Conservation (phyloP, 2,888 invertebrate genomes). For the Ganaspis brasiliensis region DNA sequence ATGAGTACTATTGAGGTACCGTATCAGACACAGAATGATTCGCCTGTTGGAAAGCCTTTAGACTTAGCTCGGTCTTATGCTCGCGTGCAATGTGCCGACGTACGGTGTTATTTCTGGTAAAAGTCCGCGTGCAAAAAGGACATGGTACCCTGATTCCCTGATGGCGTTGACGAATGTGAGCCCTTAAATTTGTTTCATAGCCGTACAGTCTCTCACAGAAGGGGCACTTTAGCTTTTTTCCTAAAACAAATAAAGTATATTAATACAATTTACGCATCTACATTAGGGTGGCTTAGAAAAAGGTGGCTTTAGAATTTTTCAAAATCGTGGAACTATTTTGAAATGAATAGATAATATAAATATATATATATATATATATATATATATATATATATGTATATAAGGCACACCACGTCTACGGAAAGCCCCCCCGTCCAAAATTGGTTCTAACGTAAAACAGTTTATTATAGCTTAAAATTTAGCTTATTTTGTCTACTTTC, state of each 20-base stretch:
- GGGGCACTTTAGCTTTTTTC: conserved; percentile 95
- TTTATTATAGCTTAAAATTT: too few species aligned
- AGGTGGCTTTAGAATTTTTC: too few species aligned
- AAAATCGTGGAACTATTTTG: too few species aligned
- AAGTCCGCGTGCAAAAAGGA: conserved; percentile 94
- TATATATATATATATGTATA: too few species aligned
- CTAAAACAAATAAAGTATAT: conserved; percentile 81
- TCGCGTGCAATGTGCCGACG: conserved; percentile 94
- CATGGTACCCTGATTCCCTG: conserved; percentile 96
- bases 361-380: too few species aligned
- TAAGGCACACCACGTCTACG: too few species aligned
- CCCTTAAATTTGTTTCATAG: conserved; percentile 95
- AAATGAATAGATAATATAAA: too few species aligned
- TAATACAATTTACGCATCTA: too few species aligned
- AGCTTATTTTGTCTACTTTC: too few species aligned
- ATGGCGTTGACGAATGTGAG: conserved; percentile 95
- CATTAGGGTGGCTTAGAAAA: too few species aligned
- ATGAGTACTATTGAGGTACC: conserved; percentile 71
- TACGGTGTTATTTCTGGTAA: conserved; percentile 96
- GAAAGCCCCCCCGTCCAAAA: too few species aligned
- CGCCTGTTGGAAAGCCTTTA: conserved; percentile 84
- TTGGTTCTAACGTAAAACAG: too few species aligned
- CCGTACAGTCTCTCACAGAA: conserved; percentile 96
- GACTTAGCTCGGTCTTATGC: conserved; percentile 89
- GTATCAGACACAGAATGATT: conserved; percentile 75